Percentiles rank a stretch among this genome's conserved stretches.
Evolutionary conservation across 2,797 vertebrate genomes (phyloP).

Genomic region (Sebastes hubbsi): DNA sequence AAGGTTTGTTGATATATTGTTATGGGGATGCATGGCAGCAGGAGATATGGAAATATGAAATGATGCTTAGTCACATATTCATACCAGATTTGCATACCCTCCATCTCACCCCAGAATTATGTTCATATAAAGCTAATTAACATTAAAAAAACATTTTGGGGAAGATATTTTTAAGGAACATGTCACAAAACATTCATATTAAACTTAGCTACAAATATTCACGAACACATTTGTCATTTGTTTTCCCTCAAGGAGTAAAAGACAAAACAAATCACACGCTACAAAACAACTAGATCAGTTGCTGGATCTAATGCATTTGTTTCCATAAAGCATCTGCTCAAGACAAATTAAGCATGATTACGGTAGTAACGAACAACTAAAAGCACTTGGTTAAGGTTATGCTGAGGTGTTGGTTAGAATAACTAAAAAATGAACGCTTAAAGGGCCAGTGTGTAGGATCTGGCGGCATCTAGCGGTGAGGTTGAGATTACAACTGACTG

Average conservation of each 20-base stretch:
- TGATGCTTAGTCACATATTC: conserved; percentile 17
- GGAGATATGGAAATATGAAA: conserved; percentile 19
- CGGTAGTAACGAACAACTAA: neutral
- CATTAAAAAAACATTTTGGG: neutral
- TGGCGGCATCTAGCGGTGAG: too few species aligned
- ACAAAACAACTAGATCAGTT: neutral
- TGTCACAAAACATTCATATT: neutral
- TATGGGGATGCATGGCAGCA: conserved; percentile 18
- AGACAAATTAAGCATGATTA: neutral
- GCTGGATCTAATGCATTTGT: neutral
- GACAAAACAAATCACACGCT: neutral
- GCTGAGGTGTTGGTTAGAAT: neutral
- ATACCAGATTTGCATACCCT: conserved; percentile 2
- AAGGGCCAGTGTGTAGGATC: neutral
- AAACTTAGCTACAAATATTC: neutral
- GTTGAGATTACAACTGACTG: too few species aligned
- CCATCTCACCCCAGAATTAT: neutral
- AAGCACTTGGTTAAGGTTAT: neutral
- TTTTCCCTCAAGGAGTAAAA: neutral
- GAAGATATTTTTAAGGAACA: neutral
- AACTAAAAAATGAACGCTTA: neutral
- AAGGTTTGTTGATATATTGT: conserved; percentile 29
- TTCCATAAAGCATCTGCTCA: neutral
- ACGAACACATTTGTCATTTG: neutral
- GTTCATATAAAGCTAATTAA: neutral